Conservation (phyloP, 2,797 vertebrate species). For the Urosaurus nigricauda region DNA sequence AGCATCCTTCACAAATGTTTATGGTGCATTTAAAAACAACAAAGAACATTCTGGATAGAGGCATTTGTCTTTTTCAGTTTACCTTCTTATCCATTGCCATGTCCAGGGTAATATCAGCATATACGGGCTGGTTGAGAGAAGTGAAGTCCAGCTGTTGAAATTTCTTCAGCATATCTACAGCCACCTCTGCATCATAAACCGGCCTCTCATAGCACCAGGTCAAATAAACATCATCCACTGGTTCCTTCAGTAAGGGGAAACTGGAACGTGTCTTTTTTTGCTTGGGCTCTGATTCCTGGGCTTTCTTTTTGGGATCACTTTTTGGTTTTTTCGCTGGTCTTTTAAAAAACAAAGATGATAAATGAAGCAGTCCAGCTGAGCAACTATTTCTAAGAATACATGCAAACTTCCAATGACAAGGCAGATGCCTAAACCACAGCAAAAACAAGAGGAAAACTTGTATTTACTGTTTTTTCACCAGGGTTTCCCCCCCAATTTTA, state of each 20-base stretch:
- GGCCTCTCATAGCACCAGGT: conserved; percentile 81
- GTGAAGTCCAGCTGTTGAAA: conserved; percentile 90
- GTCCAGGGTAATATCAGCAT: conserved; percentile 86
- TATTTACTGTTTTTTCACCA: neutral
- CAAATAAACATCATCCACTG: conserved; percentile 92
- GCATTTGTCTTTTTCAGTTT: conserved; percentile 1
- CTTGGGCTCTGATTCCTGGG: conserved; percentile 1
- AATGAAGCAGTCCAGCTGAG: fast-evolving
- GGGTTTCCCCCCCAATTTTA: neutral
- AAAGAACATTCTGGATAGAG: neutral
- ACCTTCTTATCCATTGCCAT: conserved; percentile 94
- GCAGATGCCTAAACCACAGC: neutral
- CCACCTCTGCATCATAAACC: conserved; percentile 71
- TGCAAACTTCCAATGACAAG: neutral
- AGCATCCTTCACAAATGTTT: neutral
- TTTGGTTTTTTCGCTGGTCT: conserved; percentile 70
- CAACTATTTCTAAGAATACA: neutral
- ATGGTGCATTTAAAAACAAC: too few species aligned
- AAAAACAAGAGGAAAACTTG: neutral
- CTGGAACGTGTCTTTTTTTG: conserved; percentile 51
- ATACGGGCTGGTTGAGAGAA: conserved; percentile 82
- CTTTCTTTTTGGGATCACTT: conserved; percentile 52
- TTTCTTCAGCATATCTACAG: conserved; percentile 87
- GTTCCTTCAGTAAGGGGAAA: conserved; percentile 79
- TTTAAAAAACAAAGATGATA: conserved; percentile 58